Conservation (phyloP, 2,113 vertebrate genomes). For the Tetraodon nigroviridis region DNA sequence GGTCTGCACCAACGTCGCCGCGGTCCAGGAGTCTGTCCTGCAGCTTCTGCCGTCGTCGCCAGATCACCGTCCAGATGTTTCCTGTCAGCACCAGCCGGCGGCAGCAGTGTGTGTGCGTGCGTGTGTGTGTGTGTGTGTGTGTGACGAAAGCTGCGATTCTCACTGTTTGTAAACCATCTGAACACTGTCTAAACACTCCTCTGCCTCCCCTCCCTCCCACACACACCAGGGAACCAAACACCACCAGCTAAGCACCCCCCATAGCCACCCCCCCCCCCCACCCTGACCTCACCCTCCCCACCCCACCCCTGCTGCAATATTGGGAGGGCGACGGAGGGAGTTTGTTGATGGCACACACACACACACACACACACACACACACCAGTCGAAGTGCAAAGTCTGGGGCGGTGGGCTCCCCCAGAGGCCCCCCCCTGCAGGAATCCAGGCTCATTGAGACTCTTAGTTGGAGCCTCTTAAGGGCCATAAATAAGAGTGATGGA, state of each 20-base stretch:
- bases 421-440: not conserved
- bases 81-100: slow-evolving; percentile 49
- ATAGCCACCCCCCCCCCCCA: not conserved
- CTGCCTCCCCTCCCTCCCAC: slow-evolving; percentile 55
- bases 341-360: slow-evolving; percentile 37
- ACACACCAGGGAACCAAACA: slow-evolving; percentile 48
- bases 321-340: slow-evolving; percentile 22
- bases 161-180: slow-evolving; percentile 75
- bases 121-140: not conserved
- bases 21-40: not conserved
- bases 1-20: too few relatives aligned
- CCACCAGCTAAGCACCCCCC: slow-evolving; percentile 27
- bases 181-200: slow-evolving; percentile 73
- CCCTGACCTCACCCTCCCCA: not conserved
- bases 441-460: slow-evolving; percentile 32
- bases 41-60: slow-evolving; percentile 10
- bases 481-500: slow-evolving; percentile 27
- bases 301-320: too few relatives aligned
- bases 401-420: too few relatives aligned
- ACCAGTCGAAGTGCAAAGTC: too few relatives aligned
- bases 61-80: slow-evolving; percentile 69
- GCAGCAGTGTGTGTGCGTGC: not conserved
- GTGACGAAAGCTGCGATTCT: slow-evolving; percentile 53
- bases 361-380: too few relatives aligned
- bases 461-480: slow-evolving; percentile 5